These are phyloP conservation scores for Ditula angustiorana DNA, from an alignment of 2,888 invertebrate species.

Conservation along the genomic window DNA sequence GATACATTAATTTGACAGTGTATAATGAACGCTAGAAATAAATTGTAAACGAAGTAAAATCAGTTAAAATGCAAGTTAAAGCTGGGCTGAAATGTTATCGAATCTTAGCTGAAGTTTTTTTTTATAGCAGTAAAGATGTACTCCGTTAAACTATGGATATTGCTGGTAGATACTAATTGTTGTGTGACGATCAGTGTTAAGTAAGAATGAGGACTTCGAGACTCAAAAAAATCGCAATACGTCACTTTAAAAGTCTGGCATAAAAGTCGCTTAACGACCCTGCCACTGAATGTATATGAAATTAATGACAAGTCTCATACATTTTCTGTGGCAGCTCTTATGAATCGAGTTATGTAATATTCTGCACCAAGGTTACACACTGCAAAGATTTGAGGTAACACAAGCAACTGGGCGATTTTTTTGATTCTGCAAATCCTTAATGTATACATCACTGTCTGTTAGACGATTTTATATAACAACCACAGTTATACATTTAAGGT, in stretches of 20 bases:
- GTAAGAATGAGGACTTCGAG: conserved; percentile 31
- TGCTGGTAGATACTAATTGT: conserved; percentile 61
- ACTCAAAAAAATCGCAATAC: not conserved
- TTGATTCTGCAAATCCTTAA: conserved; percentile 1
- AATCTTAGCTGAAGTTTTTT: conserved; percentile 29
- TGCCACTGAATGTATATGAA: too few species aligned
- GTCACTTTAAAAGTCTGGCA: not conserved
- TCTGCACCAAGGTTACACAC: too few species aligned
- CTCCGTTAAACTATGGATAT: conserved; percentile 38
- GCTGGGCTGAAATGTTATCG: conserved; percentile 28
- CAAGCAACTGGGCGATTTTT: not conserved
- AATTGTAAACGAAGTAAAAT: conserved; percentile 28
- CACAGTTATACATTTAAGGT: too few species aligned
- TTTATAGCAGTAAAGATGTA: conserved; percentile 19
- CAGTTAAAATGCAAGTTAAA: conserved; percentile 16
- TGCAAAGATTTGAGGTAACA: not conserved
- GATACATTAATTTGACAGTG: conserved; percentile 48
- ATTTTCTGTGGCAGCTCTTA: too few species aligned
- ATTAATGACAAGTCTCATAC: too few species aligned
- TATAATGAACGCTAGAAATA: conserved; percentile 42
- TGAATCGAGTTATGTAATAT: too few species aligned
- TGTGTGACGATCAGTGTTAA: conserved; percentile 62
- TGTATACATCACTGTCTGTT: conserved; percentile 25
- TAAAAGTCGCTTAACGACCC: not conserved
- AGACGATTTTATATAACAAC: not conserved